Percentiles rank a stretch among this genome's conserved stretches.
These are phyloP conservation scores for Psittacula echo DNA, from an alignment of 2,797 vertebrate genomes.

Conservation along the genomic window DNA sequence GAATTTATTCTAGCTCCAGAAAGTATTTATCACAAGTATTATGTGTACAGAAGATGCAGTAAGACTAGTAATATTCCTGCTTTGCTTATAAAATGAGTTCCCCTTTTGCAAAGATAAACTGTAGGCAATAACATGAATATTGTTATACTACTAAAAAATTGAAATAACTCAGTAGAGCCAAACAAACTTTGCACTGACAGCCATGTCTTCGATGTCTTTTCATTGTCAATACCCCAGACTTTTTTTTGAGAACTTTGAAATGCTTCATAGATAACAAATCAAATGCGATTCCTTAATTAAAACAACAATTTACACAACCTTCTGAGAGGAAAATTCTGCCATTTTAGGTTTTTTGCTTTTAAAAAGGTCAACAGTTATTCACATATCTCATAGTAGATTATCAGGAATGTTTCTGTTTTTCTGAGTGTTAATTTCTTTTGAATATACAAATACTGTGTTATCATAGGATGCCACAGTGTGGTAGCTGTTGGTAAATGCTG, in stretches of 20 bases:
- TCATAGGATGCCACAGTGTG: conserved; percentile 46
- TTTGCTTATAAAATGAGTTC: not conserved
- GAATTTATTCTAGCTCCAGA: not conserved
- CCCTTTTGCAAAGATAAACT: not conserved
- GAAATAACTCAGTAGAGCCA: not conserved
- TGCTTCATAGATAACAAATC: not conserved
- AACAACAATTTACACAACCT: not conserved
- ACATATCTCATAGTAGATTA: not conserved
- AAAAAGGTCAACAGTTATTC: not conserved
- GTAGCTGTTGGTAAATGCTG: conserved; percentile 12
- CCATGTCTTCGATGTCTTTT: not conserved
- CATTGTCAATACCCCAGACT: accelerated
- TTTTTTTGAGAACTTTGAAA: not conserved
- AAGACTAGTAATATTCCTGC: not conserved
- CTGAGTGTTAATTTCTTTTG: not conserved
- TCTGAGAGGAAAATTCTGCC: not conserved
- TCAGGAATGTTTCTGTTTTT: not conserved
- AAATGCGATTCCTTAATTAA: not conserved
- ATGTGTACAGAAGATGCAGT: not conserved
- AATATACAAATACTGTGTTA: not conserved
- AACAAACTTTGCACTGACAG: not conserved
- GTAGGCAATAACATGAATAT: not conserved
- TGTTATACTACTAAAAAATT: not conserved
- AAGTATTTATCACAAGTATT: not conserved
- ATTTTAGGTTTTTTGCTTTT: not conserved